Evolutionary conservation across 1,140 invertebrate genomes (phyloP), one percentile per base, ranked within the genome.

Genomic region (Lasioglossum baleicum): DNA sequence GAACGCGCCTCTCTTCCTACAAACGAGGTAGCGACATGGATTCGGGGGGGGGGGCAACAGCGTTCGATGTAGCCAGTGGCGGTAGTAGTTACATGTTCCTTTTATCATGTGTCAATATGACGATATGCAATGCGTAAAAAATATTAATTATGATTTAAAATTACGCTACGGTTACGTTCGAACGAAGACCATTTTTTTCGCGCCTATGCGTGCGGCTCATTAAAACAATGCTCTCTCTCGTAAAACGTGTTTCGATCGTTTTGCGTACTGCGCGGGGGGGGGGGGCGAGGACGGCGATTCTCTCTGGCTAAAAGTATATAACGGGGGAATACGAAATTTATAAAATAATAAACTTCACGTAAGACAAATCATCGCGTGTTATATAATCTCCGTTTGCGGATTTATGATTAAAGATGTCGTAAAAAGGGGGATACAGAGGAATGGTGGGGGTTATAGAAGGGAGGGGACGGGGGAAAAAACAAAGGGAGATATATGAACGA

Each of bases 281-380:
- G 76, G 78, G 77, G 80, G 17, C 7, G 56, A 20, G 56, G n/a
- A n/a, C 17, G 20, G 86, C 83, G 84, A 86, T 78, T 20, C n/a
- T n/a, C n/a, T 60, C 71, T 71, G 73, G 83, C 71, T 87, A 78
- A 81, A 86, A 86, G 83, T 83, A 86, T 56, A 81, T n/a, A n/a
- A n/a, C n/a, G 72, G 71, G 69, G 81, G 69, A 78, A 81, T 81
- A 81, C 60, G 82, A 70, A 85, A 63, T 80, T 83, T n/a, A 65
- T 83, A 86, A 86, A 87, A 87, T 60, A 84, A 84, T 66, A 84
- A 72, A 81, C 53, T 82, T 67, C 17, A 40, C 81, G 79, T 85
- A 82, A 85, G 85, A 85, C 72, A 82, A 86, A 86, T 83, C 72
- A 67, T 85, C 61, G 64, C 61, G 64, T 84, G 72, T 20, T 77